Evolutionary conservation across 2,113 vertebrate genomes (phyloP), one percentile per base, ranked within the genome.

Genomic region (Erythrocercus mccallii): DNA sequence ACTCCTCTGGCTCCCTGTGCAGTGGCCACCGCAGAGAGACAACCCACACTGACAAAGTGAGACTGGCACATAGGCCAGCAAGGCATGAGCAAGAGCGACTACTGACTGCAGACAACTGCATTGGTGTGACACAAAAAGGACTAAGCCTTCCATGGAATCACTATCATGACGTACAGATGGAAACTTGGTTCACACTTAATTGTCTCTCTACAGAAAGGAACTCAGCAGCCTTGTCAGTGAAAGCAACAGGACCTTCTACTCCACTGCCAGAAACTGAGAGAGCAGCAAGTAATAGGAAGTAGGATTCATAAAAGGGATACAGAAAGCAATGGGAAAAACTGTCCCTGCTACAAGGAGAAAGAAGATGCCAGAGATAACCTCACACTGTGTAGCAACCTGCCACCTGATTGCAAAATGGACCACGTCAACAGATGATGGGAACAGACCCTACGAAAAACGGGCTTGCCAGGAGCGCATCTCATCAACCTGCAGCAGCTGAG

Each of bases 381-480:
- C 86, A 64, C 50, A 51, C 79, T 81, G 61, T 31, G 72, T 48
- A 90, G 80, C 90, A 90, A 84, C 72, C 80, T 95, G 85, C 60
- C 90, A 81, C 76, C 65, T 33, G 65, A 86, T 7, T 80, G 70
- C 79, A 91, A 90, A 92, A 90, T 7, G 76, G 94, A 84, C 79
- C 85, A 73, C 3, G 0, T 56, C 60, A 88, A 93, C 72, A 83
- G 76, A 77, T 25, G 66, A 92, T 18, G 51, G 56, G 53, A 89
- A 89, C 80, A 80, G 73, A 91, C 56, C 58, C 64, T 37, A 83
- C 0, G 18, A 71, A 94, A 84, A 90, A 37, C 1, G 20, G 81
- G 92, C 40, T 71, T 58, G 38, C 81, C 53, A 70, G 3, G 0
- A 90, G 58, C 3, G 31, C 27, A 65, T 50, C 82, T 58, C 91